Conservation (phyloP, 2,113 vertebrate species). For the Ammospiza nelsoni region DNA sequence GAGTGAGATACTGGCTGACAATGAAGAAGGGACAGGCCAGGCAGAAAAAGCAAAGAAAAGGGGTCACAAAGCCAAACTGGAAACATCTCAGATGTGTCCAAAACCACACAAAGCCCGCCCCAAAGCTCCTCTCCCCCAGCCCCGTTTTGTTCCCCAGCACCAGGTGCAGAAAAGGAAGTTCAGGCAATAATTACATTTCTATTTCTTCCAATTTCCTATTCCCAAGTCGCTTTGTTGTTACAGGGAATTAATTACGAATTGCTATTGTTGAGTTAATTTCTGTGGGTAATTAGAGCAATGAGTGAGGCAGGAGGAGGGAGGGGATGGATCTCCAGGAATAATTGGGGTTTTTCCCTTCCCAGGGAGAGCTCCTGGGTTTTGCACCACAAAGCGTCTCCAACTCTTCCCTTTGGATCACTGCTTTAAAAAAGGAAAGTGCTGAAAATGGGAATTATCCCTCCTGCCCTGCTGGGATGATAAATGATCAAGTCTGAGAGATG, state of each 20-base stretch:
- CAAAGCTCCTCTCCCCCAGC: neutral
- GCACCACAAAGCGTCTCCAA: neutral
- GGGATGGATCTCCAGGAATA: neutral
- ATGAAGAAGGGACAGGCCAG: neutral
- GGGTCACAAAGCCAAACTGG: neutral
- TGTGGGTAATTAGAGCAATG: neutral
- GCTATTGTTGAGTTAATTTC: neutral
- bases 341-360: neutral
- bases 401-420: neutral
- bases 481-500: neutral
- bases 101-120: accelerated
- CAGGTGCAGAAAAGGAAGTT: neutral
- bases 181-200: neutral
- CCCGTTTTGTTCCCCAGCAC: neutral
- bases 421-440: neutral
- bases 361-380: neutral
- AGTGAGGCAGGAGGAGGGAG: neutral
- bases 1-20: neutral
- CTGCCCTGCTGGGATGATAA: neutral
- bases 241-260: neutral
- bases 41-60: neutral
- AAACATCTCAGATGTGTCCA: neutral
- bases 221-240: neutral
- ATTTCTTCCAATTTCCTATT: neutral
- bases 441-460: neutral